These are phyloP conservation scores for Ephialtes manifestator DNA, from an alignment of 2,888 invertebrate genomes.

Conservation along the genomic window DNA sequence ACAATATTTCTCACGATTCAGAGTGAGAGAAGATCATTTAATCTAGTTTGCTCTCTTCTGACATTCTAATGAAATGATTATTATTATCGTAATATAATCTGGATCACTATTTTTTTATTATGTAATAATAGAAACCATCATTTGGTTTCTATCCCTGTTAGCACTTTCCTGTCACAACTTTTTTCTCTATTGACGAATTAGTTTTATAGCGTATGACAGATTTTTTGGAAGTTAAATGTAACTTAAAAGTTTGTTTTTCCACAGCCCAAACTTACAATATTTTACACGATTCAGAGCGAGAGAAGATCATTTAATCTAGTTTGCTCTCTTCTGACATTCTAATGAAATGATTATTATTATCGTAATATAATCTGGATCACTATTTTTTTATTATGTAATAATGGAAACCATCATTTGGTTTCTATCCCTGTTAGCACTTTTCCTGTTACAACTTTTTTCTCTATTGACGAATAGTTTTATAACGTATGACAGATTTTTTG, in stretches of 20 bases:
- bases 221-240: not conserved
- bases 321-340: too few species aligned
- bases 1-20: too few species aligned
- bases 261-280: too few species aligned
- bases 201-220: not conserved
- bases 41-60: not conserved
- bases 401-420: not conserved
- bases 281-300: too few species aligned
- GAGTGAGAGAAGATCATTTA: too few species aligned
- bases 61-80: not conserved
- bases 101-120: not conserved
- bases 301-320: too few species aligned
- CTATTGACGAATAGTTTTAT: not conserved
- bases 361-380: slow-evolving; percentile 3
- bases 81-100: slow-evolving; percentile 18
- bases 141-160: too few species aligned
- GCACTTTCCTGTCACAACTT: not conserved
- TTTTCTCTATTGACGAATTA: not conserved
- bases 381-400: not conserved
- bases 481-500: not conserved
- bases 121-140: not conserved
- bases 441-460: not conserved
- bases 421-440: not conserved
- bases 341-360: slow-evolving; percentile 1
- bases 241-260: too few species aligned